Evolutionary conservation across 2,888 invertebrate genomes (phyloP).

Genomic region (Campaea margaritaria): DNA sequence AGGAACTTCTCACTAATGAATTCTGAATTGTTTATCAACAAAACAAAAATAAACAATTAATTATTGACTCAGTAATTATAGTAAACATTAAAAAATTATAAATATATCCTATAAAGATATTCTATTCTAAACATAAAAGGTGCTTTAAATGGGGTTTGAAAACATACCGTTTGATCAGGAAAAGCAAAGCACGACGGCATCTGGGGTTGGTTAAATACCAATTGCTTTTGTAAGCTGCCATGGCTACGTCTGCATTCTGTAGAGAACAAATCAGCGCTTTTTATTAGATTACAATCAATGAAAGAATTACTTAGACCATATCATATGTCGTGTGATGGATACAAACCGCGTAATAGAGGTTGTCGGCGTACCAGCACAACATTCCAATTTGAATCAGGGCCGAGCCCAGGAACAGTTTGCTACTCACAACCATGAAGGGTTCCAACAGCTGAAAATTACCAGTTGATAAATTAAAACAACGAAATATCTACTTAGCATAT

Average conservation of each 20-base stretch:
- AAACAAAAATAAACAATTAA: too few relatives aligned
- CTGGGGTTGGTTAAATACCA: slow-evolving; percentile 74
- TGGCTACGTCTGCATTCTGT: slow-evolving; percentile 71
- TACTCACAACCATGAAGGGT: slow-evolving; percentile 71
- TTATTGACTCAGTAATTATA: neutral
- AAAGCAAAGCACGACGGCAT: slow-evolving; percentile 68
- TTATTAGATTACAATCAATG: too few relatives aligned
- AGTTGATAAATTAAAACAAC: neutral
- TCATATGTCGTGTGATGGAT: neutral
- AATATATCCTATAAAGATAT: too few relatives aligned
- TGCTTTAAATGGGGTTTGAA: neutral
- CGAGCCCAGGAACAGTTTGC: slow-evolving; percentile 72
- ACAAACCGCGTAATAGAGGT: slow-evolving; percentile 73
- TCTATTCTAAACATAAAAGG: too few relatives aligned
- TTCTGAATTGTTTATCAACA: too few relatives aligned
- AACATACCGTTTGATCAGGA: slow-evolving; percentile 69
- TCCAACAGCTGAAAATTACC: slow-evolving; percentile 69
- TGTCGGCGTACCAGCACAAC: slow-evolving; percentile 80
- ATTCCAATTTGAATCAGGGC: slow-evolving; percentile 77
- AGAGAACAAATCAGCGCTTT: too few relatives aligned
- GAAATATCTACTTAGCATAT: too few relatives aligned
- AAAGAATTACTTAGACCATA: too few relatives aligned
- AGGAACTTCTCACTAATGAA: too few relatives aligned
- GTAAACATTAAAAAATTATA: too few relatives aligned
- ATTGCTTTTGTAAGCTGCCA: slow-evolving; percentile 70